phyloP scores from a whole-genome alignment of 2,888 invertebrate genomes.

The Aleiodes leptofemur region DNA sequence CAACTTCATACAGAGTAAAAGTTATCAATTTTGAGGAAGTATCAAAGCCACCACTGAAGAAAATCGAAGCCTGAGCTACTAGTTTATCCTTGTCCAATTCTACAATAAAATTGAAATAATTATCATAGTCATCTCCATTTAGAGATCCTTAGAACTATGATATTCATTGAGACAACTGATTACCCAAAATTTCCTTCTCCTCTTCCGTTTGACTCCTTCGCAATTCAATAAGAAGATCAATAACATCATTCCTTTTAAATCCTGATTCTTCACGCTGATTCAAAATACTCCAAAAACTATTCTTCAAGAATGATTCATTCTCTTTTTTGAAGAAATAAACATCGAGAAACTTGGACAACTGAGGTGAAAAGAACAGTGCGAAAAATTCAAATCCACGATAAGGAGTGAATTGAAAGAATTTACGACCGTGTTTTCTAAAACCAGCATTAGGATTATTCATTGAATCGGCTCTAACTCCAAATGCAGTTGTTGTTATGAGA shows the following conservation, averaged over 20 bases:
- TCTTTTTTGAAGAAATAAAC: slow-evolving; percentile 72
- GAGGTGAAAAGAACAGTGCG: slow-evolving; percentile 74
- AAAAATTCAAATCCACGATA: slow-evolving; percentile 71
- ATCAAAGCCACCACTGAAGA: slow-evolving; percentile 54
- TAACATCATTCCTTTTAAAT: slow-evolving; percentile 72
- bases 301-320: slow-evolving; percentile 70
- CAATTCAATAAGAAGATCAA: slow-evolving; percentile 76
- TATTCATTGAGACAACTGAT: background rate
- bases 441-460: slow-evolving; percentile 73
- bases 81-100: slow-evolving; percentile 66
- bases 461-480: slow-evolving; percentile 75
- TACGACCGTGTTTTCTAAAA: slow-evolving; percentile 74
- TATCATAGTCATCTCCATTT: too few species aligned
- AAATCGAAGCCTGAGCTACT: slow-evolving; percentile 63
- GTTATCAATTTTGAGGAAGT: slow-evolving; percentile 60
- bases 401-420: slow-evolving; percentile 71
- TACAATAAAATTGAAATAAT: slow-evolving; percentile 35
- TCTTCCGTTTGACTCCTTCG: slow-evolving; percentile 61
- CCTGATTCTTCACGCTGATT: slow-evolving; percentile 72
- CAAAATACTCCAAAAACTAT: slow-evolving; percentile 74
- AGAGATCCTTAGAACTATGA: too few species aligned
- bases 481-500: slow-evolving; percentile 76
- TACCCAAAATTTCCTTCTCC: slow-evolving; percentile 52
- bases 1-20: slow-evolving; percentile 65
- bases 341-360: slow-evolving; percentile 67